phyloP scores from a whole-genome alignment of 1,140 invertebrate genomes.

The Calliopsis andreniformis region DNA sequence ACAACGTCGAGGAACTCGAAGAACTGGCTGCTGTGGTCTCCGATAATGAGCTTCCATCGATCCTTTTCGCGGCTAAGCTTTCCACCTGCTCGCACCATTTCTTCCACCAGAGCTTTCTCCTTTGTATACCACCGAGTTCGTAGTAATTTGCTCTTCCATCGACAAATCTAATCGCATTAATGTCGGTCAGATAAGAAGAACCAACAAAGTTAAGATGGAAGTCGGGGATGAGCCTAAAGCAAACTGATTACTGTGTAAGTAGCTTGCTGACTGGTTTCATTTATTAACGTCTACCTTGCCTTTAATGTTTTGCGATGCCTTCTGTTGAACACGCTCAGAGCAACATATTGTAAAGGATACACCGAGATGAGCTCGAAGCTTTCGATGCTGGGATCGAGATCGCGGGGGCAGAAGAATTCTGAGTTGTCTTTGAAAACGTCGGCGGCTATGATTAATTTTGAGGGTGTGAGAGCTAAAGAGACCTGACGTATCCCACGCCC shows the following conservation, averaged over 20 bases:
- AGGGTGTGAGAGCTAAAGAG: conserved; percentile 83
- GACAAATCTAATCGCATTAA: conserved; percentile 64
- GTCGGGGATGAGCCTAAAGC: not conserved
- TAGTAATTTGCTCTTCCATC: conserved; percentile 73
- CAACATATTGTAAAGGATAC: conserved; percentile 83
- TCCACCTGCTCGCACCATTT: conserved; percentile 82
- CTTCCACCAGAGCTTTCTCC: conserved; percentile 79
- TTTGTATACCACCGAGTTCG: conserved; percentile 69
- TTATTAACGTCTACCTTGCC: conserved; percentile 77
- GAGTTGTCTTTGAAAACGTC: conserved; percentile 77
- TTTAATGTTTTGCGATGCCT: conserved; percentile 82
- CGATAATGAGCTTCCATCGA: conserved; percentile 79
- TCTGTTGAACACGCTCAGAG: conserved; percentile 82
- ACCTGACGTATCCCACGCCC: conserved; percentile 83
- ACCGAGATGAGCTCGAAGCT: conserved; percentile 83
- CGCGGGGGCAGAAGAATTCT: conserved; percentile 70
- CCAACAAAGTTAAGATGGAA: too few relatives aligned
- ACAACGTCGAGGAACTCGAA: conserved; percentile 77
- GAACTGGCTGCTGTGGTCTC: conserved; percentile 82
- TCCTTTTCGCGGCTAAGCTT: conserved; percentile 71
- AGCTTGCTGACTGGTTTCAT: conserved; percentile 9
- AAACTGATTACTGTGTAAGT: not conserved
- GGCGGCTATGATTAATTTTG: conserved; percentile 82
- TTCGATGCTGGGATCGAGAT: conserved; percentile 82
- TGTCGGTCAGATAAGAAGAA: conserved; percentile 14